A percentile compares a stretch with the other conserved stretches of the same genome.
Evolutionary conservation across 2,113 vertebrate species (phyloP).

Genomic region (Alectura lathami): DNA sequence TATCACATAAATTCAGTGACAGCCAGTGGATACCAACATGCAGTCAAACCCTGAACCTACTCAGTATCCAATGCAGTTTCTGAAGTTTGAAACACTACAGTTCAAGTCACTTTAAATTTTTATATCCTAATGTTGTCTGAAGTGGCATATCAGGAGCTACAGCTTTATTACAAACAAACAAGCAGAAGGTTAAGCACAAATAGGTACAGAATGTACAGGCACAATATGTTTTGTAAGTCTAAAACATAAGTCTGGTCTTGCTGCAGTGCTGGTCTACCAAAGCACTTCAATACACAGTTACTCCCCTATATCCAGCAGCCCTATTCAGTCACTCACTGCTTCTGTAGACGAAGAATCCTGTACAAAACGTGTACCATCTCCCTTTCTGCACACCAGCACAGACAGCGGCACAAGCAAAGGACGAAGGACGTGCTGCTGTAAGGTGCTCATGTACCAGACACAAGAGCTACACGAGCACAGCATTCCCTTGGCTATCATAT

Average conservation of each 20-base stretch:
- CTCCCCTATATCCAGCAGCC: not conserved
- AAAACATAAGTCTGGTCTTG: not conserved
- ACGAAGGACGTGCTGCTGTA: fast-evolving
- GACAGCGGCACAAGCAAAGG: not conserved
- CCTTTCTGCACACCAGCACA: not conserved
- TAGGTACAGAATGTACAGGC: fast-evolving
- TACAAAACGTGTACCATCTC: not conserved
- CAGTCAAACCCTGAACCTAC: not conserved
- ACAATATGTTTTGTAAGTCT: fast-evolving
- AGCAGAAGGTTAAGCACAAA: not conserved
- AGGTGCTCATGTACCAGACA: not conserved
- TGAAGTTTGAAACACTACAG: not conserved
- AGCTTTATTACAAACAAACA: not conserved
- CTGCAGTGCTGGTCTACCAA: not conserved
- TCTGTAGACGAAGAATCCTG: not conserved
- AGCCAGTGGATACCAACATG: not conserved
- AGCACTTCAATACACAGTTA: not conserved
- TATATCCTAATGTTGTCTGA: too few relatives aligned
- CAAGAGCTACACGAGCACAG: fast-evolving
- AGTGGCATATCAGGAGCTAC: not conserved
- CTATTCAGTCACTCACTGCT: not conserved
- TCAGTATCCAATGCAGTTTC: not conserved
- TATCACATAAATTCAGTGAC: not conserved
- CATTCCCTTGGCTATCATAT: fast-evolving
- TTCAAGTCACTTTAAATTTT: not conserved